Evolutionary conservation across 2,888 invertebrate genomes (phyloP).

Genomic region (Phengaris alcon): DNA sequence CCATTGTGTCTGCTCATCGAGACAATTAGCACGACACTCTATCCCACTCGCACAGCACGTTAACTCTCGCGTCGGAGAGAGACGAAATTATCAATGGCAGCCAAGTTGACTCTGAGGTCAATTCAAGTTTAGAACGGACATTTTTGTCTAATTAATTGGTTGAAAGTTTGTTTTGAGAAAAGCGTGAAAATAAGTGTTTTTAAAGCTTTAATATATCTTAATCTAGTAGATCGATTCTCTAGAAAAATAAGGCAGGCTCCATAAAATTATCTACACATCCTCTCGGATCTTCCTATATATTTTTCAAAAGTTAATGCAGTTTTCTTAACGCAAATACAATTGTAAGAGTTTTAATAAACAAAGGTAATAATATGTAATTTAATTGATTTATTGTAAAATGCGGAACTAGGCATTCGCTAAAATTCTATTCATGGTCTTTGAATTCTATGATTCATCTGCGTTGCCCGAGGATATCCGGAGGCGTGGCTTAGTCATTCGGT

Average conservation of each 20-base stretch:
- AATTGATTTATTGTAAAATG: not conserved
- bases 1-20: conserved; percentile 30
- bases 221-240: too few relatives aligned
- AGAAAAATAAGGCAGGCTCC: too few relatives aligned
- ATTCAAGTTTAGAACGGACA: conserved; percentile 33
- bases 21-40: conserved; percentile 24
- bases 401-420: not conserved
- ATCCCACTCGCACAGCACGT: not conserved
- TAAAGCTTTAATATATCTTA: too few relatives aligned
- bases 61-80: not conserved
- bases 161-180: conserved; percentile 3
- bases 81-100: conserved; percentile 54
- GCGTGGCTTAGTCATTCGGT: conserved; percentile 25
- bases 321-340: too few relatives aligned
- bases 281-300: too few relatives aligned
- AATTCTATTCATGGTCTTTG: conserved; percentile 6
- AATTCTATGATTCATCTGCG: conserved; percentile 6
- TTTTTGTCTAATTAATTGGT: conserved; percentile 6
- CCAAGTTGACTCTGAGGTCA: conserved; percentile 66
- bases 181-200: too few relatives aligned
- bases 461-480: conserved; percentile 22
- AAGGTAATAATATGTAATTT: too few relatives aligned
- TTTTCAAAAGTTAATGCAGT: too few relatives aligned
- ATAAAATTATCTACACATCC: too few relatives aligned
- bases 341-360: too few relatives aligned